Evolutionary conservation across 2,113 vertebrate genomes (phyloP).

Genomic region (Neodontobutis hainanensis): DNA sequence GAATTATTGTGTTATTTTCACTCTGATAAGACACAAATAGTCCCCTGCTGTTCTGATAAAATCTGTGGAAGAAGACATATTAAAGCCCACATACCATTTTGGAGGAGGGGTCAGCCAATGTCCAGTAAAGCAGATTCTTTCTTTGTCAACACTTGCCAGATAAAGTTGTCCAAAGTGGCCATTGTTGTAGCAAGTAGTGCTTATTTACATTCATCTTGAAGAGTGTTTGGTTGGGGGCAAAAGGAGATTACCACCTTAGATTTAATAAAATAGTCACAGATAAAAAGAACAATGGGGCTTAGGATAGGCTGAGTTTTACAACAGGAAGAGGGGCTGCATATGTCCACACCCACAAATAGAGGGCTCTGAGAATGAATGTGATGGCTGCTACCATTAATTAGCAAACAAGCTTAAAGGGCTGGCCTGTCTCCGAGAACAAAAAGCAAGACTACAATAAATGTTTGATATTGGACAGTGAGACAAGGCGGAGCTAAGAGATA

Average conservation of each 20-base stretch:
- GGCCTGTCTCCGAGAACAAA: slow-evolving; percentile 81
- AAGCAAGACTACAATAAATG: slow-evolving; percentile 50
- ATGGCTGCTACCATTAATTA: slow-evolving; percentile 91
- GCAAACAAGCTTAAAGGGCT: slow-evolving; percentile 85
- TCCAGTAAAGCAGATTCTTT: slow-evolving; percentile 64
- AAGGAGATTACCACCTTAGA: slow-evolving; percentile 91
- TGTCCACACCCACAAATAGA: slow-evolving; percentile 87
- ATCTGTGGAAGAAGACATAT: slow-evolving; percentile 40
- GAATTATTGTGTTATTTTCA: slow-evolving; percentile 60
- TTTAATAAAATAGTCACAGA: slow-evolving; percentile 95
- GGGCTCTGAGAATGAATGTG: slow-evolving; percentile 86
- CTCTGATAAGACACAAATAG: slow-evolving; percentile 53
- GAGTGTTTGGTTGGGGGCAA: slow-evolving; percentile 78
- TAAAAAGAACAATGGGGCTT: slow-evolving; percentile 88
- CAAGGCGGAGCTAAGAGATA: slow-evolving; percentile 60
- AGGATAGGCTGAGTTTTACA: slow-evolving; percentile 85
- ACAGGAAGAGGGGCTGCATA: slow-evolving; percentile 80
- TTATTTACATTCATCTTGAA: slow-evolving; percentile 78
- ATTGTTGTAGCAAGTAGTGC: slow-evolving; percentile 77
- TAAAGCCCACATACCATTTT: background rate
- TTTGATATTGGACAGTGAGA: slow-evolving; percentile 70
- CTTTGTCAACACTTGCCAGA: slow-evolving; percentile 81
- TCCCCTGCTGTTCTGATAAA: slow-evolving; percentile 57
- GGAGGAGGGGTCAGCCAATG: slow-evolving; percentile 35
- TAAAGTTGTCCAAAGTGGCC: slow-evolving; percentile 61